Conservation (phyloP, 1,140 invertebrate genomes). For the Venturia canescens region DNA sequence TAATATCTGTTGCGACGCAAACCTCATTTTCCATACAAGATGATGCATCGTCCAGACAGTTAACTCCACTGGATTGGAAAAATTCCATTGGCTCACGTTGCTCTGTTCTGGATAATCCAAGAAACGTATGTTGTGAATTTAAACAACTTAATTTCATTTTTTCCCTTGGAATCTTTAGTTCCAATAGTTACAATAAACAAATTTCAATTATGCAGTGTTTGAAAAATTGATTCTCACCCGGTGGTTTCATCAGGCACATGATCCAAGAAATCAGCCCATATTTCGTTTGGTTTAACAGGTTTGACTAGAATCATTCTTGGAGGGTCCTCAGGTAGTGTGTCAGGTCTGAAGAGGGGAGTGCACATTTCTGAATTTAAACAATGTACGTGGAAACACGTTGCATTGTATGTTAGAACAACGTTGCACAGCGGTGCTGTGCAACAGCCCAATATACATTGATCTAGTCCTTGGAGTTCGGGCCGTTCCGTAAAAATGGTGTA, state of each 20-base stretch:
- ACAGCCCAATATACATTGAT: conserved; percentile 85
- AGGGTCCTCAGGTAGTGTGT: conserved; percentile 79
- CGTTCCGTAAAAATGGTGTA: conserved; percentile 81
- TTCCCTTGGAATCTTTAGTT: too few relatives aligned
- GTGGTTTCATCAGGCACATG: conserved; percentile 56
- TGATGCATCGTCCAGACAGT: conserved; percentile 70
- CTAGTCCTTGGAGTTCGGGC: conserved; percentile 76
- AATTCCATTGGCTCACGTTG: conserved; percentile 60
- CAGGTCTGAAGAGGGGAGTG: conserved; percentile 79
- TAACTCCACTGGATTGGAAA: conserved; percentile 73
- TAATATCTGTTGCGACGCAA: conserved; percentile 79
- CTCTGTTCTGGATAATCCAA: conserved; percentile 69
- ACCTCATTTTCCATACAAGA: conserved; percentile 82
- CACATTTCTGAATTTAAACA: conserved; percentile 85
- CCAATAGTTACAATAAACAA: too few relatives aligned
- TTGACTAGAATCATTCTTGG: conserved; percentile 86
- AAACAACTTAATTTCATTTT: too few relatives aligned
- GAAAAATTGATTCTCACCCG: conserved; percentile 52
- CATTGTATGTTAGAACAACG: conserved; percentile 86
- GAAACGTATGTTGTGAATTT: conserved; percentile 38
- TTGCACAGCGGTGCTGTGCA: conserved; percentile 84
- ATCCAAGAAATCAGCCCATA: conserved; percentile 78
- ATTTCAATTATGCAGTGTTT: background rate
- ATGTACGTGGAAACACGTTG: conserved; percentile 86
- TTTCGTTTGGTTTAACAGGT: conserved; percentile 78